phyloP scores from a whole-genome alignment of 2,113 vertebrate species.

The Porphyrio hochstetteri region DNA sequence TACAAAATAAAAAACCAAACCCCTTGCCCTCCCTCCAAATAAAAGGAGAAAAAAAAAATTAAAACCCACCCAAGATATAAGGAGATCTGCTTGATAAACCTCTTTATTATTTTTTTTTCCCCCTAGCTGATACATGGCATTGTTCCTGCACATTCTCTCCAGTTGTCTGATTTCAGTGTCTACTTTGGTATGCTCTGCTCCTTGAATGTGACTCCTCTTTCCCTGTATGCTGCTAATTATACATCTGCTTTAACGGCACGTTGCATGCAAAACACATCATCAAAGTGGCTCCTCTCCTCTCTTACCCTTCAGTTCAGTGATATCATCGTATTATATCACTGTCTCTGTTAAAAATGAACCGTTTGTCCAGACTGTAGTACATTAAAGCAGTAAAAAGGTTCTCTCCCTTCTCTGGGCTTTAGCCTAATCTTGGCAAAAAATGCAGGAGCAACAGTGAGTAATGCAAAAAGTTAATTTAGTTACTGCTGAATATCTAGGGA shows the following conservation, averaged over 20 bases:
- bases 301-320: not conserved
- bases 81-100: not conserved
- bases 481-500: not conserved
- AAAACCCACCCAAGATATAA: not conserved
- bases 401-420: not conserved
- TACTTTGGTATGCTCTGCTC: not conserved
- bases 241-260: not conserved
- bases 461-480: not conserved
- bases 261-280: not conserved
- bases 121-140: not conserved
- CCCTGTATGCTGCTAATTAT: not conserved
- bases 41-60: not conserved
- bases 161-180: not conserved
- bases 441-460: not conserved
- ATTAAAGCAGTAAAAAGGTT: not conserved
- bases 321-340: not conserved
- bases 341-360: not conserved
- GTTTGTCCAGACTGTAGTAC: not conserved
- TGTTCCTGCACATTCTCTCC: not conserved
- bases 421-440: constrained; percentile 14
- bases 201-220: not conserved
- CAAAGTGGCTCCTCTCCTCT: not conserved
- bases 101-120: not conserved
- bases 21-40: fast-evolving
- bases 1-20: not conserved